Evolutionary conservation across 2,113 vertebrate genomes (phyloP).

Genomic region (Sakesphorus luctuosus): DNA sequence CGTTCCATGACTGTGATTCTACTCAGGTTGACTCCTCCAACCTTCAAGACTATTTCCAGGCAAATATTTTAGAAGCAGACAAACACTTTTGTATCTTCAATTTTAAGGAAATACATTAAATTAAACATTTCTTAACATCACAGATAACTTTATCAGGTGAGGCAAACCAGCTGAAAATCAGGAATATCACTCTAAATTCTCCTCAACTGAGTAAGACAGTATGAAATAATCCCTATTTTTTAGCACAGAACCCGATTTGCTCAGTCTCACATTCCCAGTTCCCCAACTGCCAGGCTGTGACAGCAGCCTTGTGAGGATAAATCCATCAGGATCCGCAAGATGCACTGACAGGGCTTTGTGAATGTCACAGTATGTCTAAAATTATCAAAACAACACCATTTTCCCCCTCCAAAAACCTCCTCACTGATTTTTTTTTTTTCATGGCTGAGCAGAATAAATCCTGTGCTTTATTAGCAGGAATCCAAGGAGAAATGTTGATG

Average conservation of each 20-base stretch:
- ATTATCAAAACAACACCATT: not conserved
- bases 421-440: not conserved
- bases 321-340: not conserved
- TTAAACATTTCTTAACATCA: not conserved
- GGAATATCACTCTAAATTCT: not conserved
- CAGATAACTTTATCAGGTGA: not conserved
- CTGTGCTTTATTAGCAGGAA: not conserved
- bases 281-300: not conserved
- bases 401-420: not conserved
- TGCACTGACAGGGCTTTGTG: not conserved
- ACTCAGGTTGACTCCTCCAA: not conserved
- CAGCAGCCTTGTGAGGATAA: not conserved
- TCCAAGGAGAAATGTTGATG: not conserved
- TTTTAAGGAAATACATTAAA: not conserved
- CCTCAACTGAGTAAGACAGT: not conserved
- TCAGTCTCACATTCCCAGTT: not conserved
- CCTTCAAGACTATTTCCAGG: not conserved
- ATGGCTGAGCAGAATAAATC: not conserved
- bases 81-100: not conserved
- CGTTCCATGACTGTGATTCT: too few species aligned
- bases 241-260: not conserved
- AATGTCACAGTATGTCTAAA: not conserved
- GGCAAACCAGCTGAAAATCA: not conserved
- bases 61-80: not conserved
- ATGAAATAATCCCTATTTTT: not conserved